A percentile compares a stretch with the other conserved stretches of the same genome.
Conservation (phyloP, 2,888 invertebrate genomes). For the Halictus quadricinctus region DNA sequence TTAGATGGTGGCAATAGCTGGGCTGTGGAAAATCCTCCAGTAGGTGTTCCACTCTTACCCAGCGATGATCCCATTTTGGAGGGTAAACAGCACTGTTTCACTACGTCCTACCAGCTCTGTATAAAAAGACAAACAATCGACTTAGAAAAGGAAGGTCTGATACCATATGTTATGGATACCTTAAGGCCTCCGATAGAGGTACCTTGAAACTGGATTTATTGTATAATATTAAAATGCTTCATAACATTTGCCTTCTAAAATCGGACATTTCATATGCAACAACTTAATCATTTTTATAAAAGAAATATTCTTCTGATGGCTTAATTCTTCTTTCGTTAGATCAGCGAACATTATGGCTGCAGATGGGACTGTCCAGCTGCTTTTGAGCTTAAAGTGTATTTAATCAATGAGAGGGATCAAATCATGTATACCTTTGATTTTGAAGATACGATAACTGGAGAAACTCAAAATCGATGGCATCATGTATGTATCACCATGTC, state of each 20-base stretch:
- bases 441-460: conserved; percentile 53
- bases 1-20: conserved; percentile 82
- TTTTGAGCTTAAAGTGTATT: conserved; percentile 66
- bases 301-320: neutral
- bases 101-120: conserved; percentile 83
- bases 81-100: conserved; percentile 83
- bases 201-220: conserved; percentile 3
- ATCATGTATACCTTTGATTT: conserved; percentile 66
- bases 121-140: conserved; percentile 83
- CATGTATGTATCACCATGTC: conserved; percentile 34
- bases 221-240: no score
- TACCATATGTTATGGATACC: conserved; percentile 82
- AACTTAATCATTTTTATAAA: neutral
- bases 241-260: no score
- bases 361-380: conserved; percentile 76
- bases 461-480: conserved; percentile 75
- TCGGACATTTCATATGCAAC: neutral
- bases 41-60: conserved; percentile 82
- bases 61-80: conserved; percentile 80
- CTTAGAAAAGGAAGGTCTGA: conserved; percentile 81
- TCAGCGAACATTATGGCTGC: conserved; percentile 77
- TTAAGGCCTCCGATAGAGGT: conserved; percentile 84
- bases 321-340: conserved; percentile 58
- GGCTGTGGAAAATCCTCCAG: conserved; percentile 83
- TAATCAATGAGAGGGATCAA: conserved; percentile 60